Evolutionary conservation across 2,113 vertebrate species (phyloP).

Genomic region (Monopterus albus): DNA sequence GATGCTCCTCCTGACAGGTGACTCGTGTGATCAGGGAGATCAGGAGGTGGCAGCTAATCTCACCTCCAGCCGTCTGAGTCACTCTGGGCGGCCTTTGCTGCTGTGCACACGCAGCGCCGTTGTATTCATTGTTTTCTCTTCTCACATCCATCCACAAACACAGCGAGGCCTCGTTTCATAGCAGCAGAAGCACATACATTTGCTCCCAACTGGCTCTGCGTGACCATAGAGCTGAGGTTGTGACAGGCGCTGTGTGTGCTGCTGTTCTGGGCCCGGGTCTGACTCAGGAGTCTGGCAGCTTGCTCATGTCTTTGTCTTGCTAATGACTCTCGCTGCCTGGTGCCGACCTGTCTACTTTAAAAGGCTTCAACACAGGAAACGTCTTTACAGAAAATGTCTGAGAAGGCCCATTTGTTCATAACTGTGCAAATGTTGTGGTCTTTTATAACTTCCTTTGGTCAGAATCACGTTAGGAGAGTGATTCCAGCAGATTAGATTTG

Average conservation of each 20-base stretch:
- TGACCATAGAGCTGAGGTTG: no score
- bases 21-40: neutral
- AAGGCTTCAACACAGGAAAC: neutral
- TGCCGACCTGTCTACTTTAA: neutral
- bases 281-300: neutral
- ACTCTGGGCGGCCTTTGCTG: no score
- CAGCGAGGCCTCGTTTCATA: neutral
- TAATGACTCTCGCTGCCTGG: neutral
- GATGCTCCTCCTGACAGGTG: neutral
- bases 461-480: no score
- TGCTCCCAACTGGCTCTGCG: no score
- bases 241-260: no score
- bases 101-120: neutral
- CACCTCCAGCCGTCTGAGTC: constrained; percentile 14
- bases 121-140: neutral
- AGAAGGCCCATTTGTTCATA: no score
- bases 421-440: no score
- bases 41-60: neutral
- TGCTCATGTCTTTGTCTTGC: neutral
- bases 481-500: no score
- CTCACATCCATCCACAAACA: neutral
- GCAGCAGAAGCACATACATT: no score
- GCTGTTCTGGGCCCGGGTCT: neutral
- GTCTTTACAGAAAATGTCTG: no score
- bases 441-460: no score